Evolutionary conservation across 2,113 vertebrate genomes (phyloP).

Genomic region (Willisornis vidua): DNA sequence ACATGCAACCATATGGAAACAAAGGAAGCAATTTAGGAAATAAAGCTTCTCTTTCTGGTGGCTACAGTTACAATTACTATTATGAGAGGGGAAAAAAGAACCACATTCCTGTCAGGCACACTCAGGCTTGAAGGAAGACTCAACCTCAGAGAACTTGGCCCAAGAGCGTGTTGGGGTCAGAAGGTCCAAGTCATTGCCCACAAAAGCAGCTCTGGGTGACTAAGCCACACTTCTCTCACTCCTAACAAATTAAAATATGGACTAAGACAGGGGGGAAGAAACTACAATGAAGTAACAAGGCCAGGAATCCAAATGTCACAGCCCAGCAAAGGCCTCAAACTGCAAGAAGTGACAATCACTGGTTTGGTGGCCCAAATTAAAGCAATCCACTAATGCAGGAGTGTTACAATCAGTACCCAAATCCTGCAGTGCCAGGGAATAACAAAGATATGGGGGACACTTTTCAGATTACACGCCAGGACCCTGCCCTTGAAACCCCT

Average conservation of each 20-base stretch:
- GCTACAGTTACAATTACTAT: not conserved
- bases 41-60: not conserved
- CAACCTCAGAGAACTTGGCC: not conserved
- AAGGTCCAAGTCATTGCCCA: not conserved
- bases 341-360: not conserved
- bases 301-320: not conserved
- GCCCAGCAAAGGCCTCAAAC: not conserved
- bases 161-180: not conserved
- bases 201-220: not conserved
- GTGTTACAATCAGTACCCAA: accelerated
- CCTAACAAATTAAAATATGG: not conserved
- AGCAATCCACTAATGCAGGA: not conserved
- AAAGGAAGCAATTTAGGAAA: not conserved
- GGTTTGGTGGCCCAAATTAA: not conserved
- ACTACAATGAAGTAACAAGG: not conserved
- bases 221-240: not conserved
- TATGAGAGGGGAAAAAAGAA: no score
- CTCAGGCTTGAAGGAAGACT: not conserved
- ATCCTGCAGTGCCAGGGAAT: not conserved
- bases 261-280: not conserved
- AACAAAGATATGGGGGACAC: not conserved
- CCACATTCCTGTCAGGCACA: not conserved
- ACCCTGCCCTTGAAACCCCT: not conserved
- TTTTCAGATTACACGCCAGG: not conserved
- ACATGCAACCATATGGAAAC: not conserved